These are phyloP conservation scores for Calameuta idolon DNA, from an alignment of 2,888 invertebrate genomes.

Conservation along the genomic window DNA sequence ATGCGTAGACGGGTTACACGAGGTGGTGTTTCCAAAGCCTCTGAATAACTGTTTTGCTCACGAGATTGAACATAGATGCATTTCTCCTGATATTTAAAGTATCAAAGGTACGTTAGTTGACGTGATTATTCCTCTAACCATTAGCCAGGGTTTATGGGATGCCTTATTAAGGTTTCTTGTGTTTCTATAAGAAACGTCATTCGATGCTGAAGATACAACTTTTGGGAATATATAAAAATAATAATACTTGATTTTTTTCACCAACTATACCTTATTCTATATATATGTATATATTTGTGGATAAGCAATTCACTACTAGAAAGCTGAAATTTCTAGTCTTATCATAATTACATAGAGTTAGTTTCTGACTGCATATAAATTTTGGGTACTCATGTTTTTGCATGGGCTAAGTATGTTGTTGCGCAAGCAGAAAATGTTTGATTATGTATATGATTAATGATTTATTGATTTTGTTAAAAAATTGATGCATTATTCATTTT, in stretches of 20 bases:
- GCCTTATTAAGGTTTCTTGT: constrained; percentile 12
- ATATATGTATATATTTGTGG: background rate
- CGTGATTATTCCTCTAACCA: background rate
- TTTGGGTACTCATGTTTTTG: background rate
- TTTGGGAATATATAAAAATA: background rate
- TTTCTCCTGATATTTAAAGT: constrained; percentile 17
- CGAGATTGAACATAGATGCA: constrained; percentile 18
- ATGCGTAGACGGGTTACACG: constrained; percentile 15
- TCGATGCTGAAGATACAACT: background rate
- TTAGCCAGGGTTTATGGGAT: background rate
- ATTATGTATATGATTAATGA: background rate
- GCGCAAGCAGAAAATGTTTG: background rate
- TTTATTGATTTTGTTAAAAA: background rate
- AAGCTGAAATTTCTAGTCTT: background rate
- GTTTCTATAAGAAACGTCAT: constrained; percentile 9
- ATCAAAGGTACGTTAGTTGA: background rate
- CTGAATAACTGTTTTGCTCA: constrained; percentile 15
- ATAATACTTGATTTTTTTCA: background rate
- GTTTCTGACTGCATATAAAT: background rate
- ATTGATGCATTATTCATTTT: background rate
- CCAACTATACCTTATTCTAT: background rate
- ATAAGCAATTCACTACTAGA: background rate
- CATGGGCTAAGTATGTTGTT: background rate
- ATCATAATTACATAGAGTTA: background rate
- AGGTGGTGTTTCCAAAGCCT: constrained; percentile 23